Evolutionary conservation across 2,797 vertebrate species (phyloP).

Genomic region (Darevskia mixta): DNA sequence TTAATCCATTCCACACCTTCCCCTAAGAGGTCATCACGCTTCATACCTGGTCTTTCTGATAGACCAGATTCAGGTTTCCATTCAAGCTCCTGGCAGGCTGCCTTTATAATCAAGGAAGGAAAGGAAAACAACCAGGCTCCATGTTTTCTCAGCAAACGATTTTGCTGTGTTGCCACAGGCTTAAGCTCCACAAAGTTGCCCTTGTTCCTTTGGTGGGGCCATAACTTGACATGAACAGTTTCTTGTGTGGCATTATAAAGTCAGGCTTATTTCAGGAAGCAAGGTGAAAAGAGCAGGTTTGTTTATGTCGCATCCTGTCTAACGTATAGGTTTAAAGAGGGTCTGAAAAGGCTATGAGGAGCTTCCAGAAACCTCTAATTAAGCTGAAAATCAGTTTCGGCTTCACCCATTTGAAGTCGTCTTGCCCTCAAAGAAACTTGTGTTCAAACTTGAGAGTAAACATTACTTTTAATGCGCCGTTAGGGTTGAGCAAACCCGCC

Average conservation of each 20-base stretch:
- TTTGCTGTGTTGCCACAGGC: constrained; percentile 12
- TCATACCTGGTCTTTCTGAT: background rate
- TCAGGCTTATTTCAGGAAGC: background rate
- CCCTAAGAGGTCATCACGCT: background rate
- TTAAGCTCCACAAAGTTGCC: constrained; percentile 1
- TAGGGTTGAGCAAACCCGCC: background rate
- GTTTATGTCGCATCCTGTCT: background rate
- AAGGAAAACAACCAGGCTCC: background rate
- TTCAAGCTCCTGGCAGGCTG: constrained; percentile 11
- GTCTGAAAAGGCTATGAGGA: background rate
- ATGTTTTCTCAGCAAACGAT: background rate
- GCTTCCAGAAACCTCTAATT: constrained; percentile 20
- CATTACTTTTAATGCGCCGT: background rate
- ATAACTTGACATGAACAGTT: background rate
- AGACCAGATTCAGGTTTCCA: background rate
- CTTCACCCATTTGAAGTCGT: background rate
- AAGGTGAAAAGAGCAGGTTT: background rate
- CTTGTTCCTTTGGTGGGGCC: constrained; percentile 20
- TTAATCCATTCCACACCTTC: background rate
- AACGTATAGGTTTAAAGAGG: background rate
- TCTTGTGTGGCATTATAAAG: constrained; percentile 25
- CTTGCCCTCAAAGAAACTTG: constrained; percentile 8
- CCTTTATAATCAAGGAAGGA: constrained; percentile 7
- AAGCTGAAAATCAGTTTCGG: constrained; percentile 17
- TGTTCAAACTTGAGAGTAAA: background rate